Evolutionary conservation across 2,113 vertebrate genomes (phyloP).

Genomic region (Gasterosteus aculeatus): DNA sequence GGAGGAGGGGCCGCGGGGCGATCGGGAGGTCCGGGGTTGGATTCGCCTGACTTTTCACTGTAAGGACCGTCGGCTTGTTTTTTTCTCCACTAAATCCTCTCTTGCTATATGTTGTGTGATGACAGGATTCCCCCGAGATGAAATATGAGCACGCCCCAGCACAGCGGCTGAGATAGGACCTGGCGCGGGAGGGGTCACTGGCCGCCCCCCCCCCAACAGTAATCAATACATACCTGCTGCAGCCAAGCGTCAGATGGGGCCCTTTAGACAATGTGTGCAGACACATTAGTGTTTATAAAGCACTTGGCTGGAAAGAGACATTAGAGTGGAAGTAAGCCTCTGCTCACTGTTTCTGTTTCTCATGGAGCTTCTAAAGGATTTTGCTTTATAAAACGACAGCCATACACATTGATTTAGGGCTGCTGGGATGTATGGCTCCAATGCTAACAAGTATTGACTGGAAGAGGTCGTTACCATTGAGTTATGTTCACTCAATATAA

Average conservation of each 20-base stretch:
- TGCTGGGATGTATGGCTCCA: constrained; percentile 63
- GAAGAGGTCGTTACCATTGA: constrained; percentile 69
- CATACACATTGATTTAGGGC: constrained; percentile 68
- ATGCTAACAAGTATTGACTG: constrained; percentile 73
- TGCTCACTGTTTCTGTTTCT: constrained; percentile 40
- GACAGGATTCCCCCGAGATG: constrained; percentile 82
- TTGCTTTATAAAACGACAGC: constrained; percentile 64
- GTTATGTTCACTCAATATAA: constrained; percentile 76
- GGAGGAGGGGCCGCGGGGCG: background rate
- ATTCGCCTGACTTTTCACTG: constrained; percentile 87
- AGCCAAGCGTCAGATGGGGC: constrained; percentile 60
- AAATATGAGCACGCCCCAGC: constrained; percentile 86
- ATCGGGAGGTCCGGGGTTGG: constrained; percentile 77
- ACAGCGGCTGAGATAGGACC: constrained; percentile 71
- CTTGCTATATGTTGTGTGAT: constrained; percentile 53
- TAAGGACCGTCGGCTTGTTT: constrained; percentile 76
- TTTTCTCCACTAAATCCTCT: constrained; percentile 49
- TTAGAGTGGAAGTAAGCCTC: constrained; percentile 46
- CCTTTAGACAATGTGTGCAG: constrained; percentile 58
- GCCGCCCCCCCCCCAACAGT: constrained; percentile 81
- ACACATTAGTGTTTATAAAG: constrained; percentile 62
- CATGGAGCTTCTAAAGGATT: constrained; percentile 51
- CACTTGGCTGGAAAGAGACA: constrained; percentile 57
- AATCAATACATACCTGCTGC: constrained; percentile 89
- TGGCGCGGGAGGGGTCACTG: constrained; percentile 83